Conservation (phyloP, 2,113 vertebrate species). For the Physeter macrocephalus region DNA sequence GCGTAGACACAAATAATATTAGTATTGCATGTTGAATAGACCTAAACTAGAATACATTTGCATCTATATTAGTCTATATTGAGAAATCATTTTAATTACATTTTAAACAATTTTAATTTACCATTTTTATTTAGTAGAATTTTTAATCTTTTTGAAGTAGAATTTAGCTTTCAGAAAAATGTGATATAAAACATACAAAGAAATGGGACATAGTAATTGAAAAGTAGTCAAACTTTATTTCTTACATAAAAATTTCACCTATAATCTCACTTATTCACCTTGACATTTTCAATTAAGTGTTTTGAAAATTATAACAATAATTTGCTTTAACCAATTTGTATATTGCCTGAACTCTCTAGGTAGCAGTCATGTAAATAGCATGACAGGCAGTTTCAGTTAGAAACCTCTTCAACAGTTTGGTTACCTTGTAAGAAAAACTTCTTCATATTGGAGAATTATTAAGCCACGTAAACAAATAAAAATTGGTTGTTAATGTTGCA, state of each 20-base stretch:
- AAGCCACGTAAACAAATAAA: conserved; percentile 19
- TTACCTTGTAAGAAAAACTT: conserved; percentile 40
- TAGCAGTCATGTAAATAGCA: conserved; percentile 17
- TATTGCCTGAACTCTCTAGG: conserved; percentile 19
- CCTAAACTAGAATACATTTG: conserved; percentile 19
- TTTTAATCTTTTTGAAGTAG: conserved; percentile 18
- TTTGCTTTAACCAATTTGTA: conserved; percentile 16
- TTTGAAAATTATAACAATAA: conserved; percentile 55
- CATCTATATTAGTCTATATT: conserved; percentile 23
- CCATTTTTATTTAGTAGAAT: conserved; percentile 22
- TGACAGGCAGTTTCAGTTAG: conserved; percentile 24
- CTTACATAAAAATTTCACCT: conserved; percentile 46
- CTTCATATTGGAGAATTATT: not conserved
- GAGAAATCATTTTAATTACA: conserved; percentile 29
- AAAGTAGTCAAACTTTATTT: conserved; percentile 29
- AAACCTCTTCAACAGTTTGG: not conserved
- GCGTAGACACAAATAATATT: not conserved
- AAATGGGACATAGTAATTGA: conserved; percentile 35
- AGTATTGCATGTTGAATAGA: not conserved
- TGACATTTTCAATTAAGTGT: conserved; percentile 46
- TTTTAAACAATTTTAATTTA: conserved; percentile 39
- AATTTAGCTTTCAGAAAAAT: conserved; percentile 23
- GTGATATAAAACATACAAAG: not conserved
- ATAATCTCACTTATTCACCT: conserved; percentile 1
- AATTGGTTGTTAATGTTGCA: conserved; percentile 45